Conservation (phyloP, 2,113 vertebrate species). For the Tychaedon coryphoeus region DNA sequence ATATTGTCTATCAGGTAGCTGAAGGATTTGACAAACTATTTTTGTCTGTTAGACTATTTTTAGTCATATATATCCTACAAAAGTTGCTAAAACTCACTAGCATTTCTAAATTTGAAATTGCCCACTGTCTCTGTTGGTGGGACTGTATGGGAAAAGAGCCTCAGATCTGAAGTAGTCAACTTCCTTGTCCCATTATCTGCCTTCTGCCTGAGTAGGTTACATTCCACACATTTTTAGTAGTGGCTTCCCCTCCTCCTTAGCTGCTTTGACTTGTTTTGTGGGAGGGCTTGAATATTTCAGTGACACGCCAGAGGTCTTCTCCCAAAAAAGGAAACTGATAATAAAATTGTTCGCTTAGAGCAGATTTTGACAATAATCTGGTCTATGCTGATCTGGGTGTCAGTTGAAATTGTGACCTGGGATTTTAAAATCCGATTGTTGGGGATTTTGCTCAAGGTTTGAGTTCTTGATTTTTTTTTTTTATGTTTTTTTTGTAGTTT, state of each 20-base stretch:
- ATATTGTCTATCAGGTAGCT: background rate
- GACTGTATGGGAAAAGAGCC: background rate
- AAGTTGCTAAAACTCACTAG: background rate
- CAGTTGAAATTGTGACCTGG: background rate
- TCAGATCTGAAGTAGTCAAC: background rate
- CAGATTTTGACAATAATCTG: background rate
- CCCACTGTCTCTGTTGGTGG: background rate
- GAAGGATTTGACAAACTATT: background rate
- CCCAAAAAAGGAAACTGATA: background rate
- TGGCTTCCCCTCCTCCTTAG: conserved; percentile 39
- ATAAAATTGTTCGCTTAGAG: background rate
- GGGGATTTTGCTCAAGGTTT: background rate
- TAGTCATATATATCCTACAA: background rate
- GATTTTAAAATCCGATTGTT: background rate
- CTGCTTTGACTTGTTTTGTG: conserved; percentile 44
- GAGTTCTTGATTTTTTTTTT: background rate
- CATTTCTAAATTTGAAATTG: background rate
- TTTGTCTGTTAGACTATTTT: background rate
- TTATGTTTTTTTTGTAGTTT: background rate
- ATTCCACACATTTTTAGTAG: conserved; percentile 58
- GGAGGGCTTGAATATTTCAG: background rate
- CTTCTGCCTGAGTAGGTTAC: conserved; percentile 6
- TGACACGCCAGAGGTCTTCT: background rate
- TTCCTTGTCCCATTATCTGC: background rate
- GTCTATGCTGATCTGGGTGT: background rate